phyloP scores from a whole-genome alignment of 2,797 vertebrate genomes.

The Acipenser transmontanus region DNA sequence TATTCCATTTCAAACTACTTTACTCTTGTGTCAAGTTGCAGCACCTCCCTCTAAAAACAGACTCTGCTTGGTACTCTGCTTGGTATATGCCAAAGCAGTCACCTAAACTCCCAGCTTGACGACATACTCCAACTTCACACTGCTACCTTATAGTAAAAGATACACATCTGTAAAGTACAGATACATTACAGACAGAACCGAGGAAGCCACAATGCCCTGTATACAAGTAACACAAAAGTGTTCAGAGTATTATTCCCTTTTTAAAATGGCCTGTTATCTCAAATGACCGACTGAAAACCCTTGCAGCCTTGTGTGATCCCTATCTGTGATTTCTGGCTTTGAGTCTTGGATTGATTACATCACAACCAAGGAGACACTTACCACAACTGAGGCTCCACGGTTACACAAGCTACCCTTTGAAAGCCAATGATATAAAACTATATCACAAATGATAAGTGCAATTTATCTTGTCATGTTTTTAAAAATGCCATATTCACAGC shows the following conservation, averaged over 20 bases:
- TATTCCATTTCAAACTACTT: too few relatives aligned
- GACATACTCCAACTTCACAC: too few relatives aligned
- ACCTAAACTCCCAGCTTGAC: too few relatives aligned
- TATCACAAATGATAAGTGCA: conserved; percentile 46
- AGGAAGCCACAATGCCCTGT: conserved; percentile 17
- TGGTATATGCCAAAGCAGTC: too few relatives aligned
- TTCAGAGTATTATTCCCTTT: conserved; percentile 9
- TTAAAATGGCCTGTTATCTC: conserved; percentile 40
- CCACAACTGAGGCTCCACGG: conserved; percentile 33
- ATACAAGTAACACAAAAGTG: conserved; percentile 24
- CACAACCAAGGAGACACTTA: conserved; percentile 13
- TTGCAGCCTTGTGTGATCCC: conserved; percentile 33
- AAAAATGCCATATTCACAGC: conserved; percentile 46
- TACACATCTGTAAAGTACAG: too few relatives aligned
- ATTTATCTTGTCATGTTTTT: conserved; percentile 54
- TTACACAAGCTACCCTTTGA: conserved; percentile 43
- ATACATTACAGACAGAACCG: too few relatives aligned
- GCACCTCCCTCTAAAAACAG: too few relatives aligned
- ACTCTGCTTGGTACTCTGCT: too few relatives aligned
- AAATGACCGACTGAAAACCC: conserved; percentile 22
- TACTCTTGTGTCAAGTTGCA: too few relatives aligned
- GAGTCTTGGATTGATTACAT: conserved; percentile 38
- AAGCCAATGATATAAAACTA: conserved; percentile 38
- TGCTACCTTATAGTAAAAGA: too few relatives aligned
- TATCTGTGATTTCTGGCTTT: conserved; percentile 33